Conservation (phyloP, 2,888 invertebrate genomes). For the Flabesymbios commensalis region DNA sequence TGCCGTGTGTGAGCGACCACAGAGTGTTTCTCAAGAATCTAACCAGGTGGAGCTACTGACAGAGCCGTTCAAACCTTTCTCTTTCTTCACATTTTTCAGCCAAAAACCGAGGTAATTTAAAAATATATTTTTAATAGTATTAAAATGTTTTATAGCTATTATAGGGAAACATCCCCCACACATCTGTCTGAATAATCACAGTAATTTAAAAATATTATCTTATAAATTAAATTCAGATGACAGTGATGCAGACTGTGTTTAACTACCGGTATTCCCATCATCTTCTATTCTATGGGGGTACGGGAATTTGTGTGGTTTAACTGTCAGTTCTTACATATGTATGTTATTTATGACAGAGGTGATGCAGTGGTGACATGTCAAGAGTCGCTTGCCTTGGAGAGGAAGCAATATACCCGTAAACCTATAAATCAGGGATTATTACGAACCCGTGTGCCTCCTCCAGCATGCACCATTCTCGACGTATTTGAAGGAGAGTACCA, state of each 20-base stretch:
- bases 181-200: no score
- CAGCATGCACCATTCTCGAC: slow-evolving; percentile 52
- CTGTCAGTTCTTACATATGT: no score
- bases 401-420: slow-evolving; percentile 17
- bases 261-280: no score
- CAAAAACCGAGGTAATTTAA: slow-evolving; percentile 27
- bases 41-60: slow-evolving; percentile 57
- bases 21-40: slow-evolving; percentile 53
- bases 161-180: no score
- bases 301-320: no score
- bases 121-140: no score
- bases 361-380: slow-evolving; percentile 16
- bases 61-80: slow-evolving; percentile 57
- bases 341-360: no score
- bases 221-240: no score
- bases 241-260: no score
- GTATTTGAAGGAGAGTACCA: slow-evolving; percentile 57
- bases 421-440: slow-evolving; percentile 50
- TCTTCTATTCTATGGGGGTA: no score
- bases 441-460: slow-evolving; percentile 52
- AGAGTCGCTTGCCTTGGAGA: slow-evolving; percentile 30
- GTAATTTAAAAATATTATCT: no score
- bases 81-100: slow-evolving; percentile 57
- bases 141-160: no score
- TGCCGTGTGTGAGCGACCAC: slow-evolving; percentile 52